phyloP scores from a whole-genome alignment of 2,888 invertebrate genomes.

The Apoda limacodes region DNA sequence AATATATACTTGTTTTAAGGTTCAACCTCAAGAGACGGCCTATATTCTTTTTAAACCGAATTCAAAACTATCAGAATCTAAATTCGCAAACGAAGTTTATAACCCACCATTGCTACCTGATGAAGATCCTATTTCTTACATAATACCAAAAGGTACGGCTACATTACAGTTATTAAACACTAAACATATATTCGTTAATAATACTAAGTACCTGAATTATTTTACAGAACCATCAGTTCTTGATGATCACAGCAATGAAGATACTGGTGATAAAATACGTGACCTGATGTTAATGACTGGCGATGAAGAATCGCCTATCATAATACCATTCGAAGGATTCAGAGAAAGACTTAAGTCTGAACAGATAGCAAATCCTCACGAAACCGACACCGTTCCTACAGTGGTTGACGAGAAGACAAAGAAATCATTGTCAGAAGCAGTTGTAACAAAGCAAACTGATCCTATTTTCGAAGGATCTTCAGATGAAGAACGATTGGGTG shows the following conservation, averaged over 20 bases:
- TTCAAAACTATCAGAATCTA: slow-evolving; percentile 69
- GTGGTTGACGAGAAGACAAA: slow-evolving; percentile 43
- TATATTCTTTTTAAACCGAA: slow-evolving; percentile 84
- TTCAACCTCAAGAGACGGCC: slow-evolving; percentile 79
- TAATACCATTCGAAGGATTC: slow-evolving; percentile 54
- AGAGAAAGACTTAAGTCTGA: slow-evolving; percentile 52
- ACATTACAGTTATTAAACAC: slow-evolving; percentile 3
- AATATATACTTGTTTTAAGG: slow-evolving; percentile 29
- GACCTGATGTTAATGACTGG: slow-evolving; percentile 45
- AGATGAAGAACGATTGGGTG: slow-evolving; percentile 64
- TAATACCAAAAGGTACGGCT: slow-evolving; percentile 41
- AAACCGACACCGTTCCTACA: slow-evolving; percentile 23
- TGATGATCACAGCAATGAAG: slow-evolving; percentile 34
- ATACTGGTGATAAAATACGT: slow-evolving; percentile 49
- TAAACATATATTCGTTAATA: background rate
- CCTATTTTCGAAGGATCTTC: slow-evolving; percentile 27
- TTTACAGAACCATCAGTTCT: too few relatives aligned
- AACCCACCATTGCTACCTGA: slow-evolving; percentile 74
- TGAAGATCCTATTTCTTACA: slow-evolving; percentile 42
- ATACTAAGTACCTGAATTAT: slow-evolving; percentile 7
- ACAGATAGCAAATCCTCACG: slow-evolving; percentile 26
- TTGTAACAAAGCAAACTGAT: slow-evolving; percentile 29
- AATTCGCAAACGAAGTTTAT: slow-evolving; percentile 85
- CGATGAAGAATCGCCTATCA: slow-evolving; percentile 43
- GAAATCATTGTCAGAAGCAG: slow-evolving; percentile 37